A percentile compares a stretch with the other conserved stretches of the same genome.
phyloP scores from a whole-genome alignment of 2,113 vertebrate genomes.

The Ahaetulla prasina region DNA sequence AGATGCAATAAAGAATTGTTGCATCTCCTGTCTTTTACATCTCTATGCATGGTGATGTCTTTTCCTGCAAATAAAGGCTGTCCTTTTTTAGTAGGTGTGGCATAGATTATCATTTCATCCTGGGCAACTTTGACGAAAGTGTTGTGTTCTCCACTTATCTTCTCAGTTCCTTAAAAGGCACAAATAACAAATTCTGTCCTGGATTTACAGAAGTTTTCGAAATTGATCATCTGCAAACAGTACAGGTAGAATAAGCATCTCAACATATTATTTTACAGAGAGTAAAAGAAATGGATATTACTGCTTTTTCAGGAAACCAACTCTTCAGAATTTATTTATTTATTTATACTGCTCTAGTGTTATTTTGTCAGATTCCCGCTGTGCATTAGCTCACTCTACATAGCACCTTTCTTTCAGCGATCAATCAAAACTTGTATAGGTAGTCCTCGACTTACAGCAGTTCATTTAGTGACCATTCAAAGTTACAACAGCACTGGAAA shows the following conservation, averaged over 20 bases:
- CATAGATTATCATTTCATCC: background rate
- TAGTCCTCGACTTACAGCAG: background rate
- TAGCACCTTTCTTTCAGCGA: background rate
- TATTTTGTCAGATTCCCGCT: background rate
- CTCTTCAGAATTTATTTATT: no score
- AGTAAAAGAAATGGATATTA: background rate
- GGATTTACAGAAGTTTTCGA: background rate
- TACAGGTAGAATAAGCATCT: background rate
- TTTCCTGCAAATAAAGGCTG: background rate
- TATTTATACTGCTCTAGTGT: background rate
- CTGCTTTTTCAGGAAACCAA: background rate
- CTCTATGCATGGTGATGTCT: background rate
- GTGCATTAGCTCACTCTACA: background rate
- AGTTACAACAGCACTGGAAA: background rate
- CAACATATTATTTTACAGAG: background rate
- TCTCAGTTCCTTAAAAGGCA: background rate
- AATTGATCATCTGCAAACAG: background rate
- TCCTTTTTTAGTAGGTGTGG: background rate
- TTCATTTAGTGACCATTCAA: background rate
- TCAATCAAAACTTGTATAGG: no score
- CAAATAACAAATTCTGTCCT: background rate
- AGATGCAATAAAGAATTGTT: background rate
- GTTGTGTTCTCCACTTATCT: background rate
- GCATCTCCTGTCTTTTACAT: background rate
- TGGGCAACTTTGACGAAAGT: background rate